phyloP scores from a whole-genome alignment of 2,113 vertebrate species.

The Tinamus guttatus region DNA sequence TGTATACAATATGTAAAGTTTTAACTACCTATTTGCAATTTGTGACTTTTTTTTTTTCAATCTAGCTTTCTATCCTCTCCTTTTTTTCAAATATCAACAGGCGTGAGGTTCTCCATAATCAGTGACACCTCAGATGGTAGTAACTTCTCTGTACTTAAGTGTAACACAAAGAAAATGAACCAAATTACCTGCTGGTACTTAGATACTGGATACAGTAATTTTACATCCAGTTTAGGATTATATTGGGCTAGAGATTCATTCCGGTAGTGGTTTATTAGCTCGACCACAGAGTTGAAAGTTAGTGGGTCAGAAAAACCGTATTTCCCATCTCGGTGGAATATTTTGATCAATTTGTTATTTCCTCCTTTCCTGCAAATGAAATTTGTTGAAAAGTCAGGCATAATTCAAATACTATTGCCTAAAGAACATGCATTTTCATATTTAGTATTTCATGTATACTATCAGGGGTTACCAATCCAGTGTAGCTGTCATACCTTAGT shows the following conservation, averaged over 20 bases:
- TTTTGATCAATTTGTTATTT: slow-evolving; percentile 99
- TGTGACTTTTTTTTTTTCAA: background rate
- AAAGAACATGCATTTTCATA: background rate
- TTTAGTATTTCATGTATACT: background rate
- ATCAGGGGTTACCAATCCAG: background rate
- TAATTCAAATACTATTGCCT: background rate
- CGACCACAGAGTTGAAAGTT: slow-evolving; percentile 96
- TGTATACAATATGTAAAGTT: no score
- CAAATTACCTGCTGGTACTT: slow-evolving; percentile 94
- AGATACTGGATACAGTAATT: slow-evolving; percentile 94
- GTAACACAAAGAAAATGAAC: background rate
- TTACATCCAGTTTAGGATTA: slow-evolving; percentile 98
- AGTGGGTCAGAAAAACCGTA: slow-evolving; percentile 98
- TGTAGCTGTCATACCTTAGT: slow-evolving; percentile 82
- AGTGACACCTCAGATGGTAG: background rate
- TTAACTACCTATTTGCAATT: background rate
- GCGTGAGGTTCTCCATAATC: background rate
- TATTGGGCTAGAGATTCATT: slow-evolving; percentile 98
- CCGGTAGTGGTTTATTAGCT: slow-evolving; percentile 98
- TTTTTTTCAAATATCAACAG: background rate
- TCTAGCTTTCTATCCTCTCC: background rate
- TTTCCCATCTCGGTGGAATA: slow-evolving; percentile 98
- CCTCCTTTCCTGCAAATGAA: slow-evolving; percentile 92
- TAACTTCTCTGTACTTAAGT: background rate
- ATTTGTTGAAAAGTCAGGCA: slow-evolving; percentile 33